Evolutionary conservation across 2,797 vertebrate genomes (phyloP), one percentile per base, ranked within the genome.

Genomic region (Rhinophrynus dorsalis): DNA sequence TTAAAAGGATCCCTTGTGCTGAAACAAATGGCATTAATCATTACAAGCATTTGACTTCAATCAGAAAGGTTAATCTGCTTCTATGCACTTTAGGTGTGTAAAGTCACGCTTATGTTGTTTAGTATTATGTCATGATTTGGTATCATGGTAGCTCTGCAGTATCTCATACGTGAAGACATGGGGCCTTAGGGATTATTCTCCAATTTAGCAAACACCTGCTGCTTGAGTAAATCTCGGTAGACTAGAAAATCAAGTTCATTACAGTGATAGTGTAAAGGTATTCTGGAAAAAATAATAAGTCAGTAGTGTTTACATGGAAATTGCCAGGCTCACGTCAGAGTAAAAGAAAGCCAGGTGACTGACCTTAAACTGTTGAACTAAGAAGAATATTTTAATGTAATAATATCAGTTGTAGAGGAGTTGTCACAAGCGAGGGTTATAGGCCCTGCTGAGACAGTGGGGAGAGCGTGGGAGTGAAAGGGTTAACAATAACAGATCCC

Each of bases 1-100:
- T 71, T 63, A 71, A 56, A 63, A 29, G 59, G 61, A 64, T 64
- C 56, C 17, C 17, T 64, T 63, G 30, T 3, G 51, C 18, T 62
- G 50, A 47, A 62, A 70, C 29, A 62, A 62, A 26, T 61, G 56
- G 21, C 29, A 55, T 27, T 54, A 61, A 69, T 54, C 47, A 61
- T 33, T 51, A 42, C 26, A 55, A 13, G 12, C 40, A 56, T 30
- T 51, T 63, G 59, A 60, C 51, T 29, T 63, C 17, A 40, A 48
- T 42, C 15, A 42, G 26, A 52, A 15, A 26, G 38, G 35, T 45
- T 30, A 52, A 60, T 60, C 24, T 60, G 20, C 18, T 52, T 38
- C n/a, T 45, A 18, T 21, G 32, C 52, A 64, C 5, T 38, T 50
- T 42, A 58, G 52, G 52, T 65, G 44, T 40, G 13, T 37, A 29